Base-by-base conservation (phyloP, 1,140 invertebrate species). In the Pogonognathellus flavescens region DNA sequence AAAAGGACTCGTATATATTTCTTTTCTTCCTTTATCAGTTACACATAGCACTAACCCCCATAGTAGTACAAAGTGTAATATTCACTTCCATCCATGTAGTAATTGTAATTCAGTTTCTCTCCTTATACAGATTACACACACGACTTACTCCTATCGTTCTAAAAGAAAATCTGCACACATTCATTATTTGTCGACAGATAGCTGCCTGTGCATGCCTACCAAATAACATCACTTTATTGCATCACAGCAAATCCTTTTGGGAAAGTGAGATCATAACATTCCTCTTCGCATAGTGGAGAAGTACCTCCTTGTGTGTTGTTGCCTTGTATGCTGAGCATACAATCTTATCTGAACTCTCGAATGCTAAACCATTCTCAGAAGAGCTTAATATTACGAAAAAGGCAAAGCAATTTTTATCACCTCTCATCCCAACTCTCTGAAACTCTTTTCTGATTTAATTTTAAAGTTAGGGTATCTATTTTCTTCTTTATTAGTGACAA, bases 371-470 rank as follows among this genome's bases (percentile, higher is more conserved):
- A 25, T 18, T 76, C 22, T 76, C 31, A 49, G 70, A 31, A 50
- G 49, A 57, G 31, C 41, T 76, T 31, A 18, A 76, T 18, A 76
- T 76, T 76, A 76, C 25, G 22, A 66, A 76, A 31, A 76, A 76
- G 70, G 70, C 70, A 31, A 16, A 76, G 49, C 70, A 31, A 76
- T 76, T 76, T 76, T 76, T 81, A 81, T 53, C 80, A 81, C 80
- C 50, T 53, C 80, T 81, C 80, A 59, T 81, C 80, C 55, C 80
- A 81, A 55, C 25, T 80, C 55, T 55, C n/a, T 81, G 18, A 55
- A 59, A 55, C 80, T 76, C 70, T 81, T 31, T 20, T 55, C 52
- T 81, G 80, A 81, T 81, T 81, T 57, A 81, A 81, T 81, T 81
- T 80, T 55, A 80, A 80, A 80, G 16, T 80, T 81, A 50, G 70